Conservation (phyloP, 2,888 invertebrate species). For the Hirtodrosophila trivittata region DNA sequence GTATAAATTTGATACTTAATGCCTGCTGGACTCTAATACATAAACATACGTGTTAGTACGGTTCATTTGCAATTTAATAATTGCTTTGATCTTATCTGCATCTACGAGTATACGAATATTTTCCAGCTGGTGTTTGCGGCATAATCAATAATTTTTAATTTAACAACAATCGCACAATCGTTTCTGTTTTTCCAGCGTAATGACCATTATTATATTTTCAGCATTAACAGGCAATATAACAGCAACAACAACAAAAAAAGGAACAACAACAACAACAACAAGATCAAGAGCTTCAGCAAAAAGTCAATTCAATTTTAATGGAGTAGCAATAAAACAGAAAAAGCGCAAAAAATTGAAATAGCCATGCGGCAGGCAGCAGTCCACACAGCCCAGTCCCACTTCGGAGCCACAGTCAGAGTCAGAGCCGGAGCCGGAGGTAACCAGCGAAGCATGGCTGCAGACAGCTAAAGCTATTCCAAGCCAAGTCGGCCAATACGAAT, state of each 20-base stretch:
- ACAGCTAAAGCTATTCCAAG: conserved; percentile 27
- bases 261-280: conserved; percentile 18
- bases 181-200: conserved; percentile 65
- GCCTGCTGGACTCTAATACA: too few species aligned
- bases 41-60: too few species aligned
- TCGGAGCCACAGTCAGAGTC: conserved; percentile 5
- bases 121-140: conserved; percentile 44
- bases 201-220: conserved; percentile 75
- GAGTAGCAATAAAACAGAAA: conserved; percentile 78
- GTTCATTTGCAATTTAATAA: too few species aligned
- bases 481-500: conserved; percentile 49
- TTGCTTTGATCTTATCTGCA: too few species aligned
- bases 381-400: conserved; percentile 16
- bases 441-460: conserved; percentile 29
- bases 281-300: conserved; percentile 42
- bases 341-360: conserved; percentile 71
- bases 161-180: conserved; percentile 76
- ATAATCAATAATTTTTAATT: conserved; percentile 78
- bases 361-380: conserved; percentile 57
- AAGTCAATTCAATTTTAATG: conserved; percentile 77
- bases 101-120: conserved; percentile 34
- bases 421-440: conserved; percentile 5
- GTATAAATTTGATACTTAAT: too few species aligned
- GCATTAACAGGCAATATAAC: conserved; percentile 58
- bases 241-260: conserved; percentile 25